Evolutionary conservation across 2,113 vertebrate species (phyloP).

Genomic region (Micronisus gabar): DNA sequence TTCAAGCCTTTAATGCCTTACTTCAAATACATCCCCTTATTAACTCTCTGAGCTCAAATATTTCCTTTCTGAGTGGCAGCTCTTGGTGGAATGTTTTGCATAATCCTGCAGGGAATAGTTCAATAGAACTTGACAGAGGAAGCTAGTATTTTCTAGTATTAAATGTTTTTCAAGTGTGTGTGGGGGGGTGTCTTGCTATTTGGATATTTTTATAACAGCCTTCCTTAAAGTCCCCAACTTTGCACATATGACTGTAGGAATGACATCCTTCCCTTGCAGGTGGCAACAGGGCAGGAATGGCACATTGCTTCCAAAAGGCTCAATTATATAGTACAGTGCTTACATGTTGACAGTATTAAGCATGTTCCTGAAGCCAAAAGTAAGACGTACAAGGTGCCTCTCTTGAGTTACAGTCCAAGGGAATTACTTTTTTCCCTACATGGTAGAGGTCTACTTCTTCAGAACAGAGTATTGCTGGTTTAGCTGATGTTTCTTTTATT

Average conservation of each 20-base stretch:
- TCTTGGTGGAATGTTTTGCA: not conserved
- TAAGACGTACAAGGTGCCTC: not conserved
- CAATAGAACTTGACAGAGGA: not conserved
- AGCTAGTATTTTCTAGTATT: not conserved
- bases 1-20: not conserved
- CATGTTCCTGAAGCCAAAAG: not conserved
- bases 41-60: not conserved
- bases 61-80: not conserved
- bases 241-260: not conserved
- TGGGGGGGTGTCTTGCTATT: not conserved
- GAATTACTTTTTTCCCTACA: not conserved
- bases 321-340: not conserved
- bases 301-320: not conserved
- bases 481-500: not conserved
- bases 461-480: not conserved
- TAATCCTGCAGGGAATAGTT: not conserved
- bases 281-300: not conserved
- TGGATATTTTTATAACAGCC: not conserved
- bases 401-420: not conserved
- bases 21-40: not conserved
- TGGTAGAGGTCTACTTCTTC: not conserved
- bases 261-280: not conserved
- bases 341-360: accelerated
- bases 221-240: not conserved
- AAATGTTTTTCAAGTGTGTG: not conserved